Conservation (phyloP, 2,797 vertebrate species). For the Morus bassanus region DNA sequence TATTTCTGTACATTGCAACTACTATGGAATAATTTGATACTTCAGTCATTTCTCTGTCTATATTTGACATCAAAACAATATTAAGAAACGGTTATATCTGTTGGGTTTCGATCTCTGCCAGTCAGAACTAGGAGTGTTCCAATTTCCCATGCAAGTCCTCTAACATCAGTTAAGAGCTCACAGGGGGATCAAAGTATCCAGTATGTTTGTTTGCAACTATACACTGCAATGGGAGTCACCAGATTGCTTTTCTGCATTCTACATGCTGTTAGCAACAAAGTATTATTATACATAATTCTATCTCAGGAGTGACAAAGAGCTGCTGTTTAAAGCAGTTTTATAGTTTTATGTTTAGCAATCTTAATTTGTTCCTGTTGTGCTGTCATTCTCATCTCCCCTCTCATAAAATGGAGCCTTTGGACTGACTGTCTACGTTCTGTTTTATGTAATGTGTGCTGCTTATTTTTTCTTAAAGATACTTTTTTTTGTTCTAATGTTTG, state of each 20-base stretch:
- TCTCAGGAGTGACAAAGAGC: neutral
- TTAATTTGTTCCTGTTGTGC: neutral
- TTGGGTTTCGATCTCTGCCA: neutral
- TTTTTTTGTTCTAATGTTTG: neutral
- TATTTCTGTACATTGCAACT: neutral
- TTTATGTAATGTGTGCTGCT: neutral
- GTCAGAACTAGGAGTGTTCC: neutral
- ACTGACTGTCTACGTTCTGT: neutral
- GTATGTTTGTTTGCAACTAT: neutral
- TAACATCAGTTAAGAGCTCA: neutral
- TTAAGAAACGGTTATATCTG: neutral
- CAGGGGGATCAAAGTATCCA: neutral
- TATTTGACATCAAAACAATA: neutral
- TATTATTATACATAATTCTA: neutral
- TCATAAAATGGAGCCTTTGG: neutral
- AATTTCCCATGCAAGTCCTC: neutral
- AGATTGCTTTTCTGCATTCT: neutral
- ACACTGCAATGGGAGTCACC: neutral
- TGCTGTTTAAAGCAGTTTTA: neutral
- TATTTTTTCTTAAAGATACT: neutral
- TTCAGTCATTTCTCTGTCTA: neutral
- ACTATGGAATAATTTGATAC: neutral
- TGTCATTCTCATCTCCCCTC: neutral
- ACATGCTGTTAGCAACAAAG: neutral
- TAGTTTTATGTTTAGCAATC: neutral